phyloP scores from a whole-genome alignment of 2,797 vertebrate species.

The Lemur catta region DNA sequence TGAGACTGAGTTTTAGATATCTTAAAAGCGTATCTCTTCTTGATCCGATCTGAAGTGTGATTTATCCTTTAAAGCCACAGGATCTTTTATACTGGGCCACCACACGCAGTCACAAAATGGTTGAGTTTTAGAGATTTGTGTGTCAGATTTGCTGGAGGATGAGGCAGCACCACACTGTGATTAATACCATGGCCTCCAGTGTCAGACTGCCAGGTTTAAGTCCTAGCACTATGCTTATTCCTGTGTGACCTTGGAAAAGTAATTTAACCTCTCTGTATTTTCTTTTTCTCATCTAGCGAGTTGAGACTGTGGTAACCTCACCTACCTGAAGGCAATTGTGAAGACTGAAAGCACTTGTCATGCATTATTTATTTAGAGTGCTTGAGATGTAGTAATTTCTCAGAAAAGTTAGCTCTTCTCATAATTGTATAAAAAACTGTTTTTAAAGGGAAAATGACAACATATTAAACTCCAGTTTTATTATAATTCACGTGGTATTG shows the following conservation, averaged over 20 bases:
- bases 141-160: not conserved
- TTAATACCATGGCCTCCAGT: not conserved
- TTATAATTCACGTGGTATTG: not conserved
- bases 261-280: slow-evolving; percentile 29
- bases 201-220: not conserved
- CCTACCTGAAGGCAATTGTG: not conserved
- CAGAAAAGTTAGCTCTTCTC: slow-evolving; percentile 35
- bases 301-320: not conserved
- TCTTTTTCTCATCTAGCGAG: slow-evolving; percentile 43
- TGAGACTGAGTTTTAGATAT: not conserved
- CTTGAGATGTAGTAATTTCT: slow-evolving; percentile 30
- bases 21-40: not conserved
- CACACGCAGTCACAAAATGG: not conserved
- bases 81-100: not conserved
- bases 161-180: not conserved
- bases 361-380: not conserved
- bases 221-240: not conserved
- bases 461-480: slow-evolving; percentile 31
- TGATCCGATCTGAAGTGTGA: not conserved
- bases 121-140: not conserved
- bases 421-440: not conserved
- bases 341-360: not conserved
- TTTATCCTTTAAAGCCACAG: not conserved
- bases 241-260: slow-evolving; percentile 26
- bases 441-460: slow-evolving; percentile 6